Conservation (phyloP, 2,797 vertebrate species). For the Liasis olivaceus region DNA sequence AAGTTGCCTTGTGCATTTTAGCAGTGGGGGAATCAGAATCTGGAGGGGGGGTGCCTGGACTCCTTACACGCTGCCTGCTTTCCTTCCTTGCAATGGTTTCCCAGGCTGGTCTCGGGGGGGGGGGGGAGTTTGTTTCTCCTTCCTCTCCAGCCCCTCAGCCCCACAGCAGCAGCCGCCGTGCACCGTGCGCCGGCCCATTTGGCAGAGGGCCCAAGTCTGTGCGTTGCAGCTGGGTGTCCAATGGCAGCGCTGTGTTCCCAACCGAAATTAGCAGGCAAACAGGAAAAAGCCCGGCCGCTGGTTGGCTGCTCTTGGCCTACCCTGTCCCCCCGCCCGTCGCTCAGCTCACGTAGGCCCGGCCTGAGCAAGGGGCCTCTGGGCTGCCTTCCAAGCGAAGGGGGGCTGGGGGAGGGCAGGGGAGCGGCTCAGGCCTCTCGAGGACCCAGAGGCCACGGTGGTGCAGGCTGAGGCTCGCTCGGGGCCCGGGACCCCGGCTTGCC, state of each 20-base stretch:
- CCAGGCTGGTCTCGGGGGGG: not conserved
- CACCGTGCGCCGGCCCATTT: not conserved
- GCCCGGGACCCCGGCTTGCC: not conserved
- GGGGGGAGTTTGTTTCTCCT: not conserved
- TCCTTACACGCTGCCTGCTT: no score
- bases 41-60: not conserved
- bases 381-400: not conserved
- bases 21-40: not conserved
- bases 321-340: slow-evolving; percentile 13
- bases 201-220: not conserved
- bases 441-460: not conserved
- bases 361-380: slow-evolving; percentile 28
- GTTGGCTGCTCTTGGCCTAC: not conserved
- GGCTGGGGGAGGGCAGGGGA: not conserved
- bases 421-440: not conserved
- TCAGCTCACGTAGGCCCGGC: slow-evolving; percentile 39
- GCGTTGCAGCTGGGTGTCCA: not conserved
- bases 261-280: slow-evolving; percentile 41
- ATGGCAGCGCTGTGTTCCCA: slow-evolving; percentile 19
- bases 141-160: not conserved
- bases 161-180: not conserved
- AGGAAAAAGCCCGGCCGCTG: slow-evolving; percentile 21
- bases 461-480: not conserved
- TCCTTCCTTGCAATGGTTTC: not conserved
- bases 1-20: not conserved